Percentiles rank a stretch among this genome's conserved stretches.
These are phyloP conservation scores for Mesembrinibis cayennensis DNA, from an alignment of 2,113 vertebrate species.

Conservation along the genomic window DNA sequence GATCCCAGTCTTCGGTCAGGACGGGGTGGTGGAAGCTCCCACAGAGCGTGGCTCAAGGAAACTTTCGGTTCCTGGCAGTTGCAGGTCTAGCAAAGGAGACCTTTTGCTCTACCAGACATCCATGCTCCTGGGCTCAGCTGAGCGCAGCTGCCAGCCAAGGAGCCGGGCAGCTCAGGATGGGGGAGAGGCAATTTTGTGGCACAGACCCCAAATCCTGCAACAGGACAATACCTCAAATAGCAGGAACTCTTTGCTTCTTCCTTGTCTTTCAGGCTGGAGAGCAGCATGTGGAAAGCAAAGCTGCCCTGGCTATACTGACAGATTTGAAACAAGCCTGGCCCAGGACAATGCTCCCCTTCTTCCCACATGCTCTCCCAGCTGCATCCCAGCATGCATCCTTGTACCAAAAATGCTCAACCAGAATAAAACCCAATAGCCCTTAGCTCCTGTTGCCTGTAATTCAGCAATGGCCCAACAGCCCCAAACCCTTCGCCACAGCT, in stretches of 20 bases:
- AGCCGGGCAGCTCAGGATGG: not conserved
- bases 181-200: not conserved
- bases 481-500: not conserved
- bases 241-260: not conserved
- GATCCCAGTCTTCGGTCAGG: not conserved
- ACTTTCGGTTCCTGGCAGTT: not conserved
- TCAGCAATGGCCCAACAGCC: not conserved
- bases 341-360: not conserved
- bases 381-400: not conserved
- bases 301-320: rapidly evolving
- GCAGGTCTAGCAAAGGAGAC: not conserved
- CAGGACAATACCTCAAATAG: not conserved
- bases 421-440: not conserved
- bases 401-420: not conserved
- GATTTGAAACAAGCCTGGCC: not conserved
- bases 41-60: rapidly evolving
- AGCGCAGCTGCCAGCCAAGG: not conserved
- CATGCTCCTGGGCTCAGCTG: not conserved
- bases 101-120: not conserved
- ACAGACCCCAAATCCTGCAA: not conserved
- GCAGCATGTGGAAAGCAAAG: not conserved
- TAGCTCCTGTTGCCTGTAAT: not conserved
- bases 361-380: not conserved
- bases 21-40: not conserved
- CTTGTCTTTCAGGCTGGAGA: not conserved